Evolutionary conservation across 1,140 invertebrate genomes (phyloP).

Genomic region (Holcopasites calliopsidis): DNA sequence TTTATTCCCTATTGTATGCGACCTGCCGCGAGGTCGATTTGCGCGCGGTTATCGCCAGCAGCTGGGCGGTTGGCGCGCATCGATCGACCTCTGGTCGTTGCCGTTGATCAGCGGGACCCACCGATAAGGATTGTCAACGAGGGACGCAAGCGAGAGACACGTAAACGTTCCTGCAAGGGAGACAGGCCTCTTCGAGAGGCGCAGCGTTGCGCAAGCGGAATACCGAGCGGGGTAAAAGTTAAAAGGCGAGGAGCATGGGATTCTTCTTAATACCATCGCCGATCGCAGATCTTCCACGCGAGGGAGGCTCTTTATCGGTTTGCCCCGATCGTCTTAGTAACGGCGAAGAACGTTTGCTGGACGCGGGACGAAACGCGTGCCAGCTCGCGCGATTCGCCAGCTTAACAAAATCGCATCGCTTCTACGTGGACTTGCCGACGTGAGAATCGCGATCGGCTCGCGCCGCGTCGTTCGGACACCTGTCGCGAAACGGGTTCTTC

Average conservation of each 20-base stretch:
- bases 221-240: constrained; percentile 50
- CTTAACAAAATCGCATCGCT: constrained; percentile 28
- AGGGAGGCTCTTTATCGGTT: too few species aligned
- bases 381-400: too few species aligned
- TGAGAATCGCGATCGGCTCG: constrained; percentile 52
- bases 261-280: constrained; percentile 26
- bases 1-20: constrained; percentile 52
- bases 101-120: constrained; percentile 13
- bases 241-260: constrained; percentile 39
- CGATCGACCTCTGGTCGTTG: constrained; percentile 18
- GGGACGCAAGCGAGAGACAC: neutral
- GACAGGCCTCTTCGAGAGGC: constrained; percentile 22
- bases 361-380: too few species aligned
- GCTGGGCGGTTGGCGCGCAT: neutral
- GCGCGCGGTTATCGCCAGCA: constrained; percentile 69
- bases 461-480: constrained; percentile 44
- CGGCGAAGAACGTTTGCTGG: too few species aligned
- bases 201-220: constrained; percentile 53
- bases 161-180: neutral
- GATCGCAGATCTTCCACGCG: neutral
- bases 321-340: constrained; percentile 41
- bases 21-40: constrained; percentile 70
- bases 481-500: constrained; percentile 50
- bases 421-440: constrained; percentile 46
- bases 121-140: constrained; percentile 31